Conservation (phyloP, 2,797 vertebrate genomes). For the Myiotriccus ornatus region DNA sequence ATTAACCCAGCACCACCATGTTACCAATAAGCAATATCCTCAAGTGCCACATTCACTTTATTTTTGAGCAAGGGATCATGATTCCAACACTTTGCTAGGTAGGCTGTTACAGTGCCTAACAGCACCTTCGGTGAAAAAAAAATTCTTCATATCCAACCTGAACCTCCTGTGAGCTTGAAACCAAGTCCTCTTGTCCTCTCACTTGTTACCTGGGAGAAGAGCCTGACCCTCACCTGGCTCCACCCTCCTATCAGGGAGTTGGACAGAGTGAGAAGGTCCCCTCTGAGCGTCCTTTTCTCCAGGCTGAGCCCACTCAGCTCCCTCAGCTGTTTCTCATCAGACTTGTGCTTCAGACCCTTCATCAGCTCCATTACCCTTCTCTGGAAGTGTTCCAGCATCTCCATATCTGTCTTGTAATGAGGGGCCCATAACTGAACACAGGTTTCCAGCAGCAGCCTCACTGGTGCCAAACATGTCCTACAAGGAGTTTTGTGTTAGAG, state of each 20-base stretch:
- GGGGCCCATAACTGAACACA: neutral
- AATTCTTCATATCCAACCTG: too few species aligned
- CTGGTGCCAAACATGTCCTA: neutral
- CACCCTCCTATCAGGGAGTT: accelerated
- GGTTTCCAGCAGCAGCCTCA: neutral
- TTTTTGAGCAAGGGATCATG: accelerated
- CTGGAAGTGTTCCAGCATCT: neutral
- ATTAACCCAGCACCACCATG: neutral
- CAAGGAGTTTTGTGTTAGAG: neutral
- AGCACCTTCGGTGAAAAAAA: neutral
- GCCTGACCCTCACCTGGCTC: accelerated
- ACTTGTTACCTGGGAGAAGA: neutral
- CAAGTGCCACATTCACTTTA: neutral
- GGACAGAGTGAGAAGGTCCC: accelerated
- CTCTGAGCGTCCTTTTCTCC: neutral
- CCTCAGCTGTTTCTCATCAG: neutral
- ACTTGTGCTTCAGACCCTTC: neutral
- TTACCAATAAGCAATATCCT: neutral
- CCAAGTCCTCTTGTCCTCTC: neutral
- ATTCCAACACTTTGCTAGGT: neutral
- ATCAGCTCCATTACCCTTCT: neutral
- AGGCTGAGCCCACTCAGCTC: neutral
- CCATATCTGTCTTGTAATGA: neutral
- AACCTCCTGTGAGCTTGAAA: neutral
- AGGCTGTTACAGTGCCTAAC: too few species aligned